Percentiles rank a stretch among this genome's conserved stretches.
Evolutionary conservation across 37 sponge, comb jelly and placozoan species (phyloP).

Genomic region (Cladorhizidae sp.): DNA sequence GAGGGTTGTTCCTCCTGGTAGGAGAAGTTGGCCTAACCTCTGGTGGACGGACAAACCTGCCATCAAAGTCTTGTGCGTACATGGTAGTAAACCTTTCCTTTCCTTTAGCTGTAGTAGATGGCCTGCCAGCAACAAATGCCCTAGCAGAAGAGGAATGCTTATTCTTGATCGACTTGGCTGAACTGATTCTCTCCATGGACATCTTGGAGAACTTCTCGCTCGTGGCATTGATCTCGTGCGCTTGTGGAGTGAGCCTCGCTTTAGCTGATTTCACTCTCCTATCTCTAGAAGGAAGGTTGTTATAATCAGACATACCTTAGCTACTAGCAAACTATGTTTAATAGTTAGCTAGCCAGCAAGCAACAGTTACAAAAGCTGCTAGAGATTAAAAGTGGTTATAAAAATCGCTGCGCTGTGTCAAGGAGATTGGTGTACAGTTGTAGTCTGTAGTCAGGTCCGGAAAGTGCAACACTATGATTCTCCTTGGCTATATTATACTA

Average conservation of each 20-base stretch:
- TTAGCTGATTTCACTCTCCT: conserved; percentile 55
- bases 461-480: too few species aligned
- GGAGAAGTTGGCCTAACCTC: conserved; percentile 74
- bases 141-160: conserved; percentile 54
- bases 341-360: background rate
- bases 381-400: too few species aligned
- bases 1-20: conserved; percentile 81
- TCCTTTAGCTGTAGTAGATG: background rate
- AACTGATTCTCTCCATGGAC: conserved; percentile 37
- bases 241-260: conserved; percentile 57
- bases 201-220: conserved; percentile 19
- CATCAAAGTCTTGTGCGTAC: conserved; percentile 61
- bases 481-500: too few species aligned
- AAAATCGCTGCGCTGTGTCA: too few species aligned
- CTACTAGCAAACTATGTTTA: background rate
- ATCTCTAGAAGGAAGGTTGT: background rate
- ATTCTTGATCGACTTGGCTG: conserved; percentile 53
- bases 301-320: background rate
- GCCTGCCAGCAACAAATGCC: conserved; percentile 33
- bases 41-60: conserved; percentile 43
- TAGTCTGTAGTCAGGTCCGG: too few species aligned
- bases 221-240: background rate
- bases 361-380: too few species aligned
- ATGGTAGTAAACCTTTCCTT: conserved; percentile 53
- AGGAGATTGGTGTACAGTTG: too few species aligned